Conservation (phyloP, 2,888 invertebrate genomes). For the Cheilosia impressa region DNA sequence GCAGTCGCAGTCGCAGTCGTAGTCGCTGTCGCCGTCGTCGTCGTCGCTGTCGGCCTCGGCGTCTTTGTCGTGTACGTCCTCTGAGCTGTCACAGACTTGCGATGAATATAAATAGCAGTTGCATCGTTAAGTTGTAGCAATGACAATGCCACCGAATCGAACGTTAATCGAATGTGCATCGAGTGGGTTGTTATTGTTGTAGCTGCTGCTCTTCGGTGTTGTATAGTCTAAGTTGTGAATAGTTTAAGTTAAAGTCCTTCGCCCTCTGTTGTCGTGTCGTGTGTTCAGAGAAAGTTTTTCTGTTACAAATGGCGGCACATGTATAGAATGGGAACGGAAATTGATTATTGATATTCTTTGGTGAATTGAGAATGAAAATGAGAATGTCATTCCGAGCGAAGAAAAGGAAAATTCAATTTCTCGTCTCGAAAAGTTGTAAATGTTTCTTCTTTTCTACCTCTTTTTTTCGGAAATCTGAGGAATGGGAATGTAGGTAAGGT, state of each 20-base stretch:
- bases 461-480: no score
- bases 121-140: conserved; percentile 75
- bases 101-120: conserved; percentile 73
- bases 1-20: conserved; percentile 2
- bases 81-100: conserved; percentile 57
- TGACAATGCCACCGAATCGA: conserved; percentile 71
- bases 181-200: conserved; percentile 37
- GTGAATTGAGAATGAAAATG: conserved; percentile 39
- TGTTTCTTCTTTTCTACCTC: conserved; percentile 21
- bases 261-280: conserved; percentile 5
- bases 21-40: background rate
- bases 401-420: conserved; percentile 32
- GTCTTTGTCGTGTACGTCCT: conserved; percentile 32
- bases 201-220: conserved; percentile 40
- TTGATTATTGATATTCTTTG: conserved; percentile 69
- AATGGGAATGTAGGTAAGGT: no score
- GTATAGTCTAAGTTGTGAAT: conserved; percentile 68
- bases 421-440: conserved; percentile 30
- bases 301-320: conserved; percentile 19
- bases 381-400: conserved; percentile 49
- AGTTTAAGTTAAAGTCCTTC: conserved; percentile 41
- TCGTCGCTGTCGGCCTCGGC: conserved; percentile 14
- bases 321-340: conserved; percentile 40
- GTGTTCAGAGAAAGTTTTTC: conserved; percentile 1
- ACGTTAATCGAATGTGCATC: conserved; percentile 72